phyloP scores from a whole-genome alignment of 1,140 invertebrate genomes.

The Nomia melanderi region DNA sequence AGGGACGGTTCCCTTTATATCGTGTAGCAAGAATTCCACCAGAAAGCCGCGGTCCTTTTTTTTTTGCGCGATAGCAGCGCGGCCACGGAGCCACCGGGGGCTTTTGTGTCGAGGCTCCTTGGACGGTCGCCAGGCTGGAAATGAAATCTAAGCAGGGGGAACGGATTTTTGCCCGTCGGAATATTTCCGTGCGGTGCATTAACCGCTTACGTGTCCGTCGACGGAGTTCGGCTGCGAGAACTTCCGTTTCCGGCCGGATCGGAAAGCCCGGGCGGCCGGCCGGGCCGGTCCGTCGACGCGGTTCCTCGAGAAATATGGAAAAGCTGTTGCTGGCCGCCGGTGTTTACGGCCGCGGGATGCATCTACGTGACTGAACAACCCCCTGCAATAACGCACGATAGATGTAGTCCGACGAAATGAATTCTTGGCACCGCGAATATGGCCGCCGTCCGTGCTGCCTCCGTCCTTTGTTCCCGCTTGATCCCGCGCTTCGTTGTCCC shows the following conservation, averaged over 20 bases:
- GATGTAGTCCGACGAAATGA: neutral
- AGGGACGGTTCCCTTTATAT: neutral
- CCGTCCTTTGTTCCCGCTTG: too few species aligned
- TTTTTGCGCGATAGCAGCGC: slow-evolving; percentile 10
- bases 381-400: slow-evolving; percentile 1
- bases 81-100: neutral
- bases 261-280: too few species aligned
- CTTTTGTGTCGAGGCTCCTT: slow-evolving; percentile 34
- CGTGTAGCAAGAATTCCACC: slow-evolving; percentile 9
- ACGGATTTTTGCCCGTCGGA: slow-evolving; percentile 16
- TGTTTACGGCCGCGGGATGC: neutral
- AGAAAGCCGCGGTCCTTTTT: slow-evolving; percentile 10
- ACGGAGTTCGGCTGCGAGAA: slow-evolving; percentile 8
- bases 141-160: slow-evolving; percentile 31
- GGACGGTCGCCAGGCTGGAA: slow-evolving; percentile 23
- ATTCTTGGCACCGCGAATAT: neutral
- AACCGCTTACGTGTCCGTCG: slow-evolving; percentile 12
- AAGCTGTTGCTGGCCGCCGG: neutral
- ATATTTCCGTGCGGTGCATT: slow-evolving; percentile 27
- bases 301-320: slow-evolving; percentile 20
- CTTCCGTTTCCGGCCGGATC: slow-evolving; percentile 8
- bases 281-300: neutral
- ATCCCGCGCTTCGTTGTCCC: too few species aligned
- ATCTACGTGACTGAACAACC: neutral
- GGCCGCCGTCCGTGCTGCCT: too few species aligned